phyloP scores from a whole-genome alignment of 2,113 vertebrate species.

The Pollimyrus isidori region DNA sequence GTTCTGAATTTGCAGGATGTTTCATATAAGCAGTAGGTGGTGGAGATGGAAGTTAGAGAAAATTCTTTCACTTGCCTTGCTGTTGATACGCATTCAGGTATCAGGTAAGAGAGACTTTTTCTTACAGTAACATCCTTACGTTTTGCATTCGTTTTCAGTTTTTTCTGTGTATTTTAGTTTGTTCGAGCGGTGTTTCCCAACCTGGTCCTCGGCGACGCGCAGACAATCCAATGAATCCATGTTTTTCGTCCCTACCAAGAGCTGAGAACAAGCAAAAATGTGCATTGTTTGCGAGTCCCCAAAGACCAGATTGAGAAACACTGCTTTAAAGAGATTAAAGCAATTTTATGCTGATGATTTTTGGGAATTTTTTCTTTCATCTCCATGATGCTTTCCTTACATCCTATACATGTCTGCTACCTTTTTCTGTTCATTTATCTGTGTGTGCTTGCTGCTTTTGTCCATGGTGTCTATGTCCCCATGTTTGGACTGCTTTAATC shows the following conservation, averaged over 20 bases:
- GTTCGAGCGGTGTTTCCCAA: background rate
- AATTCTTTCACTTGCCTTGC: conserved; percentile 53
- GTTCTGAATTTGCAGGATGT: conserved; percentile 63
- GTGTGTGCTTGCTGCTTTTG: background rate
- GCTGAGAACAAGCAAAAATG: background rate
- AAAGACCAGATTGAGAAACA: background rate
- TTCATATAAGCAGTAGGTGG: conserved; percentile 53
- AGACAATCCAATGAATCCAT: too few relatives aligned
- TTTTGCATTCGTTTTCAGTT: background rate
- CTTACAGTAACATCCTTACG: background rate
- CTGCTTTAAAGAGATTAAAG: background rate
- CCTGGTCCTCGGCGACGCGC: background rate
- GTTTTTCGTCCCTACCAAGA: background rate
- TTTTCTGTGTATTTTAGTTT: background rate
- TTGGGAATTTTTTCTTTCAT: background rate
- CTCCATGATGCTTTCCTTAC: background rate
- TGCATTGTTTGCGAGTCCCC: background rate
- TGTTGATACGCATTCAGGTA: conserved; percentile 46
- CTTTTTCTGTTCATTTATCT: background rate
- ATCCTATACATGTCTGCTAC: background rate
- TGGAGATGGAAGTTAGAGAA: conserved; percentile 69
- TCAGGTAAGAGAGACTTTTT: conserved; percentile 59
- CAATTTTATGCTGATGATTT: background rate
- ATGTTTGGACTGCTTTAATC: background rate
- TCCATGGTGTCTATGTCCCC: background rate